These are phyloP conservation scores for Sphaerodactylus townsendi DNA, from an alignment of 2,113 vertebrate species.

Conservation along the genomic window DNA sequence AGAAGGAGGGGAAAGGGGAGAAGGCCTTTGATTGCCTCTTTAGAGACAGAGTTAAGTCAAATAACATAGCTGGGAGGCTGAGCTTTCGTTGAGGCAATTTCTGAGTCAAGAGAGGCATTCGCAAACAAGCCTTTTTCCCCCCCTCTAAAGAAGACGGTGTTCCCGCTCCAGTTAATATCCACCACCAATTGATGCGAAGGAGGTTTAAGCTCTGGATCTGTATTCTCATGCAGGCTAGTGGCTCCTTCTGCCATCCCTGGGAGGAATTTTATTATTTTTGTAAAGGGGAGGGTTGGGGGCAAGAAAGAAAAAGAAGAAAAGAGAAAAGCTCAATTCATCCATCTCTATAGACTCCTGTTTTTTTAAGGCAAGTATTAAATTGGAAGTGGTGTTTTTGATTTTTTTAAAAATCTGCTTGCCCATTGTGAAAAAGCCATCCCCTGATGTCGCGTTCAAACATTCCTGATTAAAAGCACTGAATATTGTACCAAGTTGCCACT, in stretches of 20 bases:
- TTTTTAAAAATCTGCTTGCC: not conserved
- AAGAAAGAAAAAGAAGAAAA: slow-evolving; percentile 18
- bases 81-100: not conserved
- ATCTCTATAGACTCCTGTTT: not conserved
- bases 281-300: not conserved
- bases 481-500: slow-evolving; percentile 74
- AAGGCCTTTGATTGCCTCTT: slow-evolving; percentile 67
- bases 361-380: not conserved
- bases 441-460: slow-evolving; percentile 50
- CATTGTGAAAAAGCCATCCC: slow-evolving; percentile 41
- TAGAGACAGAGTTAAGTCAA: slow-evolving; percentile 60
- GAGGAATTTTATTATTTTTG: not conserved
- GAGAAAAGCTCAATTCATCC: not conserved
- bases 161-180: not conserved
- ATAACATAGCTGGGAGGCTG: slow-evolving; percentile 39
- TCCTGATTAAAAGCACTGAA: slow-evolving; percentile 71
- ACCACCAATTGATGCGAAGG: too few species aligned
- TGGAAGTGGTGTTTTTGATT: not conserved
- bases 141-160: too few species aligned
- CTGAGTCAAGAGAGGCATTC: slow-evolving; percentile 31
- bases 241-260: not conserved
- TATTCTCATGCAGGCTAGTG: slow-evolving; percentile 1
- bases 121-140: slow-evolving; percentile 30
- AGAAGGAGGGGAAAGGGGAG: slow-evolving; percentile 2
- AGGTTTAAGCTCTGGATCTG: not conserved